These are phyloP conservation scores for Acronicta psi DNA, from an alignment of 2,888 invertebrate species.

Conservation along the genomic window DNA sequence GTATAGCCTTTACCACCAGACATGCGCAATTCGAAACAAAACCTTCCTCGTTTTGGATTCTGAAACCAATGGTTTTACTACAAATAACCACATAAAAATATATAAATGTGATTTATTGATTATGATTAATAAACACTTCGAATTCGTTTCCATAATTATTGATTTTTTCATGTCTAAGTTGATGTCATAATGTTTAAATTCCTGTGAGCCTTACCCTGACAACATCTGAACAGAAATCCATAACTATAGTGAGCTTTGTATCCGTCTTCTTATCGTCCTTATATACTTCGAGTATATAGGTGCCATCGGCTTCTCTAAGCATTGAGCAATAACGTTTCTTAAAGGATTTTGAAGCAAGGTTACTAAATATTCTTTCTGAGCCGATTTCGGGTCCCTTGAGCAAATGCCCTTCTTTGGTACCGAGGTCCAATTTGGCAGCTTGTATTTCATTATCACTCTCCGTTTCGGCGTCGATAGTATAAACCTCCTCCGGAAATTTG, in stretches of 20 bases:
- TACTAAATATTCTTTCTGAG: slow-evolving; percentile 96
- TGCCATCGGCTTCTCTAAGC: slow-evolving; percentile 96
- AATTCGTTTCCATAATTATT: no score
- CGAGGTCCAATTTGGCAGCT: slow-evolving; percentile 91
- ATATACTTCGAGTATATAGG: slow-evolving; percentile 96
- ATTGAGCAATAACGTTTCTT: slow-evolving; percentile 96
- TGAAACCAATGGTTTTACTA: slow-evolving; percentile 60
- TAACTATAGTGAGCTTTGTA: slow-evolving; percentile 96
- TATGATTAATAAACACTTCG: no score
- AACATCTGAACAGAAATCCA: slow-evolving; percentile 98
- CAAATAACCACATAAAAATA: no score
- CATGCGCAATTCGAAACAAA: slow-evolving; percentile 96
- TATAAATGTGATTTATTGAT: no score
- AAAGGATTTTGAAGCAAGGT: slow-evolving; percentile 97
- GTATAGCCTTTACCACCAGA: slow-evolving; percentile 96
- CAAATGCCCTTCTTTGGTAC: slow-evolving; percentile 96
- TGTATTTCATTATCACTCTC: slow-evolving; percentile 94
- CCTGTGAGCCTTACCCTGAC: slow-evolving; percentile 90
- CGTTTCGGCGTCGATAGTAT: slow-evolving; percentile 96
- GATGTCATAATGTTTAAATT: background rate
- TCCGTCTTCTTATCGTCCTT: slow-evolving; percentile 98
- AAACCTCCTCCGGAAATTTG: slow-evolving; percentile 92
- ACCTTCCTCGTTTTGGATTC: slow-evolving; percentile 95
- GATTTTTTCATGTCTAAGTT: no score
- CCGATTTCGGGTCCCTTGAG: slow-evolving; percentile 97